phyloP scores from a whole-genome alignment of 1,140 invertebrate genomes.

The Bombyx mori region ASM3026992v2 NC_085124.1:5238501-5239000 shows the following conservation, averaged over 20 bases:
- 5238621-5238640: constrained; percentile 69
- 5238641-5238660: constrained; percentile 69
- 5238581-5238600: constrained; percentile 59
- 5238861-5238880: too few relatives aligned
- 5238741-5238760: constrained; percentile 65
- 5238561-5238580: constrained; percentile 61
- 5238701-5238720: constrained; percentile 23
- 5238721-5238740: constrained; percentile 70
- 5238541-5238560: constrained; percentile 12
- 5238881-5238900: too few relatives aligned
- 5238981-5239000: too few relatives aligned
- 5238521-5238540: constrained; percentile 5
- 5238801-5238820: constrained; percentile 23
- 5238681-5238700: constrained; percentile 11
- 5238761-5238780: constrained; percentile 42
- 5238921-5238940: too few relatives aligned
- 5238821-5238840: too few relatives aligned
- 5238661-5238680: constrained; percentile 49
- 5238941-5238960: too few relatives aligned
- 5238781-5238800: constrained; percentile 22
- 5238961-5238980: too few relatives aligned
- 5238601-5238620: constrained; percentile 68
- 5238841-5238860: too few relatives aligned
- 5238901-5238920: too few relatives aligned
- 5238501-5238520: constrained; percentile 10